phyloP scores from a whole-genome alignment of 1,140 invertebrate genomes.

The Aethina tumida region DNA sequence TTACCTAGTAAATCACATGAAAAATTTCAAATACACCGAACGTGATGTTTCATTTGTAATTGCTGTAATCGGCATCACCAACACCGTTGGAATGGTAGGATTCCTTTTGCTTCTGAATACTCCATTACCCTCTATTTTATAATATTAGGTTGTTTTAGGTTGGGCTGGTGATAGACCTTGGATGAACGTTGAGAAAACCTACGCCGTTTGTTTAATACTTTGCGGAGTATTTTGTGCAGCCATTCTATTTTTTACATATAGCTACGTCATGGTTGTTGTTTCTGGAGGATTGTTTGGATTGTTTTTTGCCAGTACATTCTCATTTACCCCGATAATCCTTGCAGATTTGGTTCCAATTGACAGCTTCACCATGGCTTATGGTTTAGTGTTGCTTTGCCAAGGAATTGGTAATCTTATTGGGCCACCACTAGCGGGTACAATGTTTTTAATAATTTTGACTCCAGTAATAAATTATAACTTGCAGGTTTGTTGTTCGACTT shows the following conservation, averaged over 20 bases:
- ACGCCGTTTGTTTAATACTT: conserved; percentile 62
- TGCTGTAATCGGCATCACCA: conserved; percentile 76
- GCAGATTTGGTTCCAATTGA: conserved; percentile 71
- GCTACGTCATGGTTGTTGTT: conserved; percentile 46
- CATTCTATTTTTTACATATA: conserved; percentile 56
- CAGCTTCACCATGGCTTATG: conserved; percentile 80
- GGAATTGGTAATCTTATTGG: conserved; percentile 56
- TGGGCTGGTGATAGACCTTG: conserved; percentile 80
- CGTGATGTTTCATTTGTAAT: conserved; percentile 63
- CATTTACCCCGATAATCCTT: conserved; percentile 77
- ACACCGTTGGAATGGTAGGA: conserved; percentile 78
- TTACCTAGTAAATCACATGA: conserved; percentile 68
- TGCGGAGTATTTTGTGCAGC: conserved; percentile 61
- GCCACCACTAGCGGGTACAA: conserved; percentile 46
- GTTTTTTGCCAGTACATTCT: conserved; percentile 77
- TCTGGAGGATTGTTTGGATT: conserved; percentile 65
- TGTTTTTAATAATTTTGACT: conserved; percentile 3
- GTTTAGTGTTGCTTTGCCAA: conserved; percentile 75
- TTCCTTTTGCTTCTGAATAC: conserved; percentile 3
- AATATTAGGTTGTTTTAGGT: conserved; percentile 64
- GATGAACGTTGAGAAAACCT: conserved; percentile 73
- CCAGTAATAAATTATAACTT: conserved; percentile 7
- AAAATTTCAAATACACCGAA: conserved; percentile 50
- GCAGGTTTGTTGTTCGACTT: conserved; percentile 39
- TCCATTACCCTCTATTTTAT: background rate